A percentile compares a stretch with the other conserved stretches of the same genome.
Conservation (phyloP, 2,797 vertebrate species). For the Varecia variegata region DNA sequence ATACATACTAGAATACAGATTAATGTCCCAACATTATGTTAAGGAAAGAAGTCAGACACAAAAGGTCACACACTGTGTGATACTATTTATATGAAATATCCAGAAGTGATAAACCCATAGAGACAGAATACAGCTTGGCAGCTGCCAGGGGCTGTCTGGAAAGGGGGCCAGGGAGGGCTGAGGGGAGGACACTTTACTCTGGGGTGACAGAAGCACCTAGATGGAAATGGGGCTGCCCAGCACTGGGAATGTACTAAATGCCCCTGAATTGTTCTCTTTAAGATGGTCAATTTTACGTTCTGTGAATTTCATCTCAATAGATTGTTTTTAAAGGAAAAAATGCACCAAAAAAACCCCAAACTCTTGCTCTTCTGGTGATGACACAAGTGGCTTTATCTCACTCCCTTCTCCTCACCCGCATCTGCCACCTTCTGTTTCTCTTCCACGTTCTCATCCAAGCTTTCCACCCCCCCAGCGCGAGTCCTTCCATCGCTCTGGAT, state of each 20-base stretch:
- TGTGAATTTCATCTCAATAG: background rate
- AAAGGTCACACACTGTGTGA: background rate
- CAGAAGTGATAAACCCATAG: background rate
- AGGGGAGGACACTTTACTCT: background rate
- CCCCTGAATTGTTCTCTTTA: background rate
- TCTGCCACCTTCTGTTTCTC: background rate
- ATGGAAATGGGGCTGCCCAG: background rate
- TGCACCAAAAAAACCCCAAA: background rate
- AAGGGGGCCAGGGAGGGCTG: background rate
- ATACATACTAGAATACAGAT: background rate
- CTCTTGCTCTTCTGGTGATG: background rate
- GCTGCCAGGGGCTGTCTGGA: background rate
- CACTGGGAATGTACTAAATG: background rate
- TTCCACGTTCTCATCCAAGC: background rate
- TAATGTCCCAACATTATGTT: background rate
- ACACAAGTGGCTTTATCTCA: fast-evolving
- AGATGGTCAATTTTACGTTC: background rate
- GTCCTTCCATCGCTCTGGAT: background rate
- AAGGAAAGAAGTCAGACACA: background rate
- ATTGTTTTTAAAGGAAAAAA: background rate
- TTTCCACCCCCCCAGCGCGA: background rate
- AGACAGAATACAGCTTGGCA: background rate
- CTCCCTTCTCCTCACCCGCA: background rate
- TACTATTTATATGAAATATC: background rate
- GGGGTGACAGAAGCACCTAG: background rate